Conservation (phyloP, 2,888 invertebrate genomes). For the Kryphioiulus occultus region DNA sequence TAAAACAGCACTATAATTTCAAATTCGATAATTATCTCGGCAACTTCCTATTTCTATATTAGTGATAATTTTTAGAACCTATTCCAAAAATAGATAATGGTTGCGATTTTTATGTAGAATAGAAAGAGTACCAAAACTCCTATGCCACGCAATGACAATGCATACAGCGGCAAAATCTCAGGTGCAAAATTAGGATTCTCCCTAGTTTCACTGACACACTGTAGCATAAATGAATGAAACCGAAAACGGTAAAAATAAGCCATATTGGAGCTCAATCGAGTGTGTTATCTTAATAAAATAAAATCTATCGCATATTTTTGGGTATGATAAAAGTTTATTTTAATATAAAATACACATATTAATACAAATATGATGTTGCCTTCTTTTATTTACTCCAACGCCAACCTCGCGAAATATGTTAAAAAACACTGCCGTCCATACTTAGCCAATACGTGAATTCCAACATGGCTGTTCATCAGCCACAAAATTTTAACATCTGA, state of each 20-base stretch:
- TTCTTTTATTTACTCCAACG: neutral
- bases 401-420: neutral
- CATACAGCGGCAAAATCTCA: no score
- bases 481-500: no score
- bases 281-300: neutral
- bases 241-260: neutral
- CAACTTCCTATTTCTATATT: no score
- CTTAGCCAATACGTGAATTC: neutral
- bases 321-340: no score
- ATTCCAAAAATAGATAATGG: no score
- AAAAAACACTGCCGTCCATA: neutral
- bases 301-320: neutral
- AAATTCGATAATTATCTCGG: no score
- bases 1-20: neutral
- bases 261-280: neutral
- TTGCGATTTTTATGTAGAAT: neutral
- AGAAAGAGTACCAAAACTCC: neutral
- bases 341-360: neutral
- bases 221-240: neutral
- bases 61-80: no score
- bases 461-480: neutral
- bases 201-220: neutral
- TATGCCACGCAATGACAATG: no score
- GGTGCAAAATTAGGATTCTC: neutral
- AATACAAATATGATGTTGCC: neutral